A percentile compares a stretch with the other conserved stretches of the same genome.
phyloP scores from a whole-genome alignment of 2,888 invertebrate species.

The Coremacera marginata region DNA sequence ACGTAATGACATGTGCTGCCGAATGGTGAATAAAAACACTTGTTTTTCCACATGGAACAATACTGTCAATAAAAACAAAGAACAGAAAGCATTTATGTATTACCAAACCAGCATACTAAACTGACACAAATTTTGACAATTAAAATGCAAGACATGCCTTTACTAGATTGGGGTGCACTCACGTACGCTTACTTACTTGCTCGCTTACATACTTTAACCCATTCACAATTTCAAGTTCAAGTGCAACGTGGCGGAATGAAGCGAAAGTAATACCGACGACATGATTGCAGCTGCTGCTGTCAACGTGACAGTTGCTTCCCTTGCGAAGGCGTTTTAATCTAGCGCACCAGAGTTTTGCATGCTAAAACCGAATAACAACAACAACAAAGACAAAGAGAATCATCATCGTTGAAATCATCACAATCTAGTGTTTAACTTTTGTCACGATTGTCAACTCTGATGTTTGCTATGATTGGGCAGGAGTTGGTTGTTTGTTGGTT shows the following conservation, averaged over 20 bases:
- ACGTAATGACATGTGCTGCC: neutral
- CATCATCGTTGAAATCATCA: neutral
- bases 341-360: neutral
- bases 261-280: constrained; percentile 1
- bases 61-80: too few species aligned
- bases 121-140: neutral
- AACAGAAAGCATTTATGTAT: too few species aligned
- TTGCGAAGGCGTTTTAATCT: neutral
- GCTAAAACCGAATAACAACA: too few species aligned
- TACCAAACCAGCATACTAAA: too few species aligned
- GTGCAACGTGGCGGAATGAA: neutral
- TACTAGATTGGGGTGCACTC: neutral
- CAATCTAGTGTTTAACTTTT: neutral
- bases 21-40: neutral
- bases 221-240: constrained; percentile 3
- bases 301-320: neutral
- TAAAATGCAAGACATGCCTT: constrained; percentile 1
- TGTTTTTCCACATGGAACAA: too few species aligned
- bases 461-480: neutral
- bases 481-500: neutral
- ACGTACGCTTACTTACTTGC: neutral
- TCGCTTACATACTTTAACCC: neutral
- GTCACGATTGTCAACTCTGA: constrained; percentile 5
- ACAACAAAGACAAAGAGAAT: too few species aligned
- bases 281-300: neutral